phyloP scores from a whole-genome alignment of 2,888 invertebrate genomes.

The Arrhopalites spinosus region DNA sequence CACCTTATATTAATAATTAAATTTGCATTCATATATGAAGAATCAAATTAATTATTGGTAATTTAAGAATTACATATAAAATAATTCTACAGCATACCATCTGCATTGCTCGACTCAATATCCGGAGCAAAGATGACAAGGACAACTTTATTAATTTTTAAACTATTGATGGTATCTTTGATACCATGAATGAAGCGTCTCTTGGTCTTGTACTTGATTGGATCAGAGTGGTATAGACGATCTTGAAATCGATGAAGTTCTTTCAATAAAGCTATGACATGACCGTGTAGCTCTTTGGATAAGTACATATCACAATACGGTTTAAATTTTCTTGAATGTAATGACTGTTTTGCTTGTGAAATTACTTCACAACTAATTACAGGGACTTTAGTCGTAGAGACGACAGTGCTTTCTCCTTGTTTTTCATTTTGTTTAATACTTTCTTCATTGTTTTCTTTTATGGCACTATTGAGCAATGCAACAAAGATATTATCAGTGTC shows the following conservation, averaged over 20 bases:
- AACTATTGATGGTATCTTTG: slow-evolving; percentile 66
- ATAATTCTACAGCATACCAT: slow-evolving; percentile 58
- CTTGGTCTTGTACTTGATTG: slow-evolving; percentile 65
- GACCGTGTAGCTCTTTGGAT: slow-evolving; percentile 64
- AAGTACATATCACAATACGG: slow-evolving; percentile 67
- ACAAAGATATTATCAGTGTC: slow-evolving; percentile 11
- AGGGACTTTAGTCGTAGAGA: no score
- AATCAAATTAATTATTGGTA: no score
- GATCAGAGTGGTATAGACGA: slow-evolving; percentile 66
- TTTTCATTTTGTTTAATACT: background rate
- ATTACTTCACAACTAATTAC: slow-evolving; percentile 33
- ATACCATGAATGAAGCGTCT: slow-evolving; percentile 68
- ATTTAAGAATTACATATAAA: slow-evolving; percentile 1
- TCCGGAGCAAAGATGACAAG: slow-evolving; percentile 69
- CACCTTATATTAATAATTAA: slow-evolving; percentile 60
- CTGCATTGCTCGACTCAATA: slow-evolving; percentile 64
- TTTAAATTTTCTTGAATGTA: slow-evolving; percentile 51
- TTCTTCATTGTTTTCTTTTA: slow-evolving; percentile 1
- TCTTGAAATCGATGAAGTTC: slow-evolving; percentile 69
- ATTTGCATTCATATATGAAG: background rate
- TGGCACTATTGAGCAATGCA: background rate
- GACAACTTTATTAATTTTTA: slow-evolving; percentile 66
- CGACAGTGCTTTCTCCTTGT: no score
- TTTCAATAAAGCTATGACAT: slow-evolving; percentile 62
- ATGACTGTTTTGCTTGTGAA: slow-evolving; percentile 38